Evolutionary conservation across 2,888 invertebrate species (phyloP), one percentile per base, ranked within the genome.

Genomic region (Mesopsocus fuscifrons): DNA sequence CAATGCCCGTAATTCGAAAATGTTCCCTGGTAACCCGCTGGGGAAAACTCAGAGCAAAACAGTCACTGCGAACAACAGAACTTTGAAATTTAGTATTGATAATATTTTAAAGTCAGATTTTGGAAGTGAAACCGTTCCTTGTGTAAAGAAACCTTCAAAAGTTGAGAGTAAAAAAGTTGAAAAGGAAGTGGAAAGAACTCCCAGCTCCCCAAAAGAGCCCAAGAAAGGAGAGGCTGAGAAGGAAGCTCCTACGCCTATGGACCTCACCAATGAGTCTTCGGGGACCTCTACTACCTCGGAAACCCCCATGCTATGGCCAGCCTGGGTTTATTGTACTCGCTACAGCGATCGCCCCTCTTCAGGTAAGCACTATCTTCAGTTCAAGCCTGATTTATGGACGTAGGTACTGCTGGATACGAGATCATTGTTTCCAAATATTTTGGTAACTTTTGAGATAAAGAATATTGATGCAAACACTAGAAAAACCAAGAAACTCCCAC

Each of bases 301-400:
- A 20, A 38, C 38, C 16, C 38, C 38, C 8, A 38, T 38, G 38
- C 20, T 85, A 22, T 89, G 88, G 85, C 94, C 94, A 0, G 92
- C 94, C 2, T 95, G 94, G 95, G 89, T 95, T 44, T 95, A 88
- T 63, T 95, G 94, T 65, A 95, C 94, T 3, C 72, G 95, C 58
- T 95, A 95, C 61, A 82, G 80, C 53, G 85, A 85, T 61, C 66
- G 85, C 54, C 85, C 85, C 26, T 84, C 83, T 55, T 85, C 85
- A 60, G 85, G 85, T 85, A 61, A 72, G 74, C 66, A 47, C 18
- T 9, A 16, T 5, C 17, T 33, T 33, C 17, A n/a, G n/a, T n/a
- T n/a, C n/a, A n/a, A n/a, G n/a, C n/a, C n/a, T n/a, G n/a, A n/a
- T n/a, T n/a, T n/a, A n/a, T n/a, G n/a, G n/a, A n/a, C n/a, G n/a